Percentiles rank a stretch among this genome's conserved stretches.
These are phyloP conservation scores for Rhadinocentrus ornatus DNA, from an alignment of 2,797 vertebrate genomes.

Conservation along the genomic window DNA sequence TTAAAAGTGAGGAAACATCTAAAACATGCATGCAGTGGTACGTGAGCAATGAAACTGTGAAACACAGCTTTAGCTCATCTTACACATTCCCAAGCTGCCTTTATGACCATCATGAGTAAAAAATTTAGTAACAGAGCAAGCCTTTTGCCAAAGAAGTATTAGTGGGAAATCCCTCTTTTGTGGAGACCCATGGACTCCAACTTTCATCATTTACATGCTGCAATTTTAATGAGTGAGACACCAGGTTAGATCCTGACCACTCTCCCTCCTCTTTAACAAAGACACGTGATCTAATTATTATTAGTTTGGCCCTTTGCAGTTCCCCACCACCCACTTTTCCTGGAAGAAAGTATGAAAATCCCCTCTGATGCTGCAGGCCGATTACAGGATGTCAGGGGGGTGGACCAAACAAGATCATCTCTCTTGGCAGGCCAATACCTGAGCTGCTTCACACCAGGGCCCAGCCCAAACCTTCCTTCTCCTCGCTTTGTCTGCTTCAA, in stretches of 20 bases:
- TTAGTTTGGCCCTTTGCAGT: background rate
- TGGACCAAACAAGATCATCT: constrained; percentile 30
- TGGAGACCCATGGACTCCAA: background rate
- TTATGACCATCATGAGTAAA: background rate
- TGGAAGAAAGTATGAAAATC: background rate
- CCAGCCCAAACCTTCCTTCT: background rate
- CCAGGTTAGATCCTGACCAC: background rate
- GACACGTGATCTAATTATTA: constrained; percentile 19
- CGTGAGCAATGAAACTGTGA: background rate
- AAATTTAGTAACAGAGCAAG: background rate
- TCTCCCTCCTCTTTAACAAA: background rate
- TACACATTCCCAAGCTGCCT: background rate
- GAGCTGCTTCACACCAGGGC: constrained; percentile 2
- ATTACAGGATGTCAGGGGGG: constrained; percentile 25
- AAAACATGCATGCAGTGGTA: too few relatives aligned
- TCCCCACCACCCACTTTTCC: background rate
- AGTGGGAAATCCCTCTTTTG: background rate
- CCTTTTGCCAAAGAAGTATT: background rate
- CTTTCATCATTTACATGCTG: background rate
- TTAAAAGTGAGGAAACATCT: too few relatives aligned
- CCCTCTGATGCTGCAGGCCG: constrained; percentile 19
- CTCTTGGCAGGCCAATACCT: constrained; percentile 17
- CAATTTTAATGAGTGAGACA: background rate
- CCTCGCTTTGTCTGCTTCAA: background rate
- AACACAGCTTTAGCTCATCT: background rate